Base-by-base conservation (phyloP, 2,113 vertebrate species). In the Gambusia affinis region DNA sequence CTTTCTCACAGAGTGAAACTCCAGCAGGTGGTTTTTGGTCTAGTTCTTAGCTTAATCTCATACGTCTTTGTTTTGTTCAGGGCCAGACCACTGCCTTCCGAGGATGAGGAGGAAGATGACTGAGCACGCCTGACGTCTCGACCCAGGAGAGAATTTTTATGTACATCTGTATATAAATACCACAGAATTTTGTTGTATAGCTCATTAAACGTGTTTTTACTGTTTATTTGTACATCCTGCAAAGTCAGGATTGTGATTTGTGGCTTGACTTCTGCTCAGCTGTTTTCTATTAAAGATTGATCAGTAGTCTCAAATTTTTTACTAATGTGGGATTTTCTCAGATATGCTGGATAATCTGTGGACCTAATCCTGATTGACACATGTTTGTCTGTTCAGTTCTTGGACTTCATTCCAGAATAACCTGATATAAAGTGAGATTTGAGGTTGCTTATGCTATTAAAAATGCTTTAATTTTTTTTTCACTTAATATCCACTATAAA, bases 141-240 rank as follows among this genome's bases (percentile, higher is more conserved):
- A 29, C 8, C 11, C 14, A 47, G 44, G 44, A 47, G 12, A 8
- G 17, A 31, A 33, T 54, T 85, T 72, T 74, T 27, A 67, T 94
- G 93, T 94, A 94, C 61, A 94, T 93, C 86, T 94, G 93, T 95
- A 93, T 76, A 94, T 73, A 88, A 37, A 47, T 83, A 61, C 30
- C 67, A 4, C 0, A 76, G 17, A 67, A 82, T 85, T 77, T 35
- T 68, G 17, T 70, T 94, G 90, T 92, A 91, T 86, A 92, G 72
- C 78, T 90, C 69, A 93, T 79, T 89, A 91, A 91, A 87, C 62
- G 5, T 67, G 31, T 54, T 57, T 65, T 73, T 64, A 37, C 62
- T 42, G 39, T 66, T 60, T 28, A 29, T 65, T 74, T 61, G 68
- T 68, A 66, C 47, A 39, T 19, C 5, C 11, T 77, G 17, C 17